Evolutionary conservation across 2,888 invertebrate species (phyloP), one percentile per base, ranked within the genome.

Genomic region (Lepidocyrtoides sp.): DNA sequence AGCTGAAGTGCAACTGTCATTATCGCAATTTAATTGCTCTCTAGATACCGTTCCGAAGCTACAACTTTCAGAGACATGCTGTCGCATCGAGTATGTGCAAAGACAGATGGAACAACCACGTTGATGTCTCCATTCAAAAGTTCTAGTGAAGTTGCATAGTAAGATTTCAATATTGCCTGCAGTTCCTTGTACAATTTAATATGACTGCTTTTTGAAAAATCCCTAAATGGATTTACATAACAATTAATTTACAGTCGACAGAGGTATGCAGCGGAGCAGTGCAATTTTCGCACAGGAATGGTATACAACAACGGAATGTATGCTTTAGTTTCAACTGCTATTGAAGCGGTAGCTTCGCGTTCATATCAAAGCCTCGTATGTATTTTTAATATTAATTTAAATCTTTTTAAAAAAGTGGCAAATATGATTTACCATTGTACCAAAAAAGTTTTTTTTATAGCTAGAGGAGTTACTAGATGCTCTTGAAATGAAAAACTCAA

Each of bases 231-330:
- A n/a, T n/a, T n/a, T n/a, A n/a, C n/a, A n/a, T n/a, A n/a, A n/a
- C n/a, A n/a, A n/a, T n/a, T n/a, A n/a, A n/a, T n/a, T n/a, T 57
- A 20, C n/a, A 87, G 86, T 26, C 48, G 81, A 12, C 84, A 75
- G 14, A 57, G 89, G 17, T 89, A 89, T 60, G 89, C 89, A 5
- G 41, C 12, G 29, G 90, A 90, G 85, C 23, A 7, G 10, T 90
- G 85, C 29, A n/a, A 20, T 3, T 90, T 90, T n/a, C 84, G 90
- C 32, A 69, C 84, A 17, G 57, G 26, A 17, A 41, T 75, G 8
- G 14, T 79, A 0, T 90, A 90, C 29, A 85, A 77, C 48, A 90
- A 90, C 54, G 85, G 36, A 23, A 85, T 90, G 90, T 90, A 85
- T 36, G 7, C 84, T 0, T 51, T 90, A 10, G 32, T 79, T 12